A percentile compares a stretch with the other conserved stretches of the same genome.
Evolutionary conservation across 2,113 vertebrate genomes (phyloP).

Genomic region (Odontesthes bonariensis): DNA sequence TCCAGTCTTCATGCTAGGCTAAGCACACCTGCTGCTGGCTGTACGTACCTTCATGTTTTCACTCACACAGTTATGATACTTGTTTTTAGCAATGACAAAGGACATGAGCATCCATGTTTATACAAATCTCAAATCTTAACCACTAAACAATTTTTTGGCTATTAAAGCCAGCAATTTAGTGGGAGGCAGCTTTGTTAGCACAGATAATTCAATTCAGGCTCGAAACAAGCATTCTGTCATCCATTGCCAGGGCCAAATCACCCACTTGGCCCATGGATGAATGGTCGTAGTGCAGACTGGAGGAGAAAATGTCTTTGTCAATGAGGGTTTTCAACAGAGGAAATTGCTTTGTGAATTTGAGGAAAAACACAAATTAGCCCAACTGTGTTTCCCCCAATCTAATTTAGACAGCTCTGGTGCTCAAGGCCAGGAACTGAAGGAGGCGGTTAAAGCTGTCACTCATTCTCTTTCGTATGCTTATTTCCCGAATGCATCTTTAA

Average conservation of each 20-base stretch:
- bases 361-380: constrained; percentile 78
- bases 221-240: constrained; percentile 41
- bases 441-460: constrained; percentile 46
- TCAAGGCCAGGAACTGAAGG: constrained; percentile 54
- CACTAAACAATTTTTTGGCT: constrained; percentile 35
- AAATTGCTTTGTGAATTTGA: constrained; percentile 70
- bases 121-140: constrained; percentile 30
- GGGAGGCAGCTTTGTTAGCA: constrained; percentile 45
- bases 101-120: constrained; percentile 2
- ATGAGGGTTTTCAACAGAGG: constrained; percentile 54
- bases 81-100: neutral
- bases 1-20: neutral
- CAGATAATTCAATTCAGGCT: constrained; percentile 59
- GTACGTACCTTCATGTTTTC: neutral
- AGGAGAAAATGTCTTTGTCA: constrained; percentile 65
- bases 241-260: constrained; percentile 20
- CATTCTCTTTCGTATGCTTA: constrained; percentile 12
- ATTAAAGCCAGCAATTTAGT: constrained; percentile 34
- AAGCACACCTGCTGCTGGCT: neutral
- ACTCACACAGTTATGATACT: neutral
- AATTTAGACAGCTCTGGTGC: constrained; percentile 59
- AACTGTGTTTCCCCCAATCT: constrained; percentile 61
- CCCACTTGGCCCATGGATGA: constrained; percentile 33
- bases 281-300: constrained; percentile 38
- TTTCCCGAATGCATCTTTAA: constrained; percentile 24